A percentile compares a stretch with the other conserved stretches of the same genome.
Conservation (phyloP, 2,113 vertebrate genomes). For the Myanophis thanlyinensis region DNA sequence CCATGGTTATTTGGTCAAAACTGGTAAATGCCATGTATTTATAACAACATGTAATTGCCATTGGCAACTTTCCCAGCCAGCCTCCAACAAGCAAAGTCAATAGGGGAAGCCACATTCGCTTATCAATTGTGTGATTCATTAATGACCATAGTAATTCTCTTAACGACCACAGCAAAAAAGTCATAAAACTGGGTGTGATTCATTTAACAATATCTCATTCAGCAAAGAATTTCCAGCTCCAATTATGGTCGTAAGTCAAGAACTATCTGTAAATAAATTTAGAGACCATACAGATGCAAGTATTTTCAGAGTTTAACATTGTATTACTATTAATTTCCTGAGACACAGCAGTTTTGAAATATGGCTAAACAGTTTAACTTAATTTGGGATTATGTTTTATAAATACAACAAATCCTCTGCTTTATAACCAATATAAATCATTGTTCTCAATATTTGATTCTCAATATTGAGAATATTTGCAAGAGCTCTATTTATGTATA, state of each 20-base stretch:
- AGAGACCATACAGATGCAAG: background rate
- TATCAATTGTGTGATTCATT: background rate
- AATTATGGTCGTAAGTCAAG: background rate
- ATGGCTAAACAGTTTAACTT: background rate
- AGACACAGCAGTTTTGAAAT: background rate
- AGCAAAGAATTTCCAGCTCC: background rate
- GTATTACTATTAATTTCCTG: background rate
- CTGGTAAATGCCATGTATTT: background rate
- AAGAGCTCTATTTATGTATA: background rate
- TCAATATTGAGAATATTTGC: background rate
- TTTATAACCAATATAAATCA: background rate
- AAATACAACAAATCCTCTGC: background rate
- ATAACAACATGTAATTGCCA: background rate
- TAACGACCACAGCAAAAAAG: background rate
- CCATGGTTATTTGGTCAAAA: background rate
- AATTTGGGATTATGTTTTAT: background rate
- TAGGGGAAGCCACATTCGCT: background rate
- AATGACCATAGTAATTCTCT: background rate
- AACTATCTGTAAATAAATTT: background rate
- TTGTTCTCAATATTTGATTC: background rate
- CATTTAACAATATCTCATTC: background rate
- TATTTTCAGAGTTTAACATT: background rate
- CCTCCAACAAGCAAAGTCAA: background rate
- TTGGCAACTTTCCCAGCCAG: background rate
- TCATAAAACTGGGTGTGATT: background rate